Base-by-base conservation (phyloP, 2,113 vertebrate species). In the Gallinago media region DNA sequence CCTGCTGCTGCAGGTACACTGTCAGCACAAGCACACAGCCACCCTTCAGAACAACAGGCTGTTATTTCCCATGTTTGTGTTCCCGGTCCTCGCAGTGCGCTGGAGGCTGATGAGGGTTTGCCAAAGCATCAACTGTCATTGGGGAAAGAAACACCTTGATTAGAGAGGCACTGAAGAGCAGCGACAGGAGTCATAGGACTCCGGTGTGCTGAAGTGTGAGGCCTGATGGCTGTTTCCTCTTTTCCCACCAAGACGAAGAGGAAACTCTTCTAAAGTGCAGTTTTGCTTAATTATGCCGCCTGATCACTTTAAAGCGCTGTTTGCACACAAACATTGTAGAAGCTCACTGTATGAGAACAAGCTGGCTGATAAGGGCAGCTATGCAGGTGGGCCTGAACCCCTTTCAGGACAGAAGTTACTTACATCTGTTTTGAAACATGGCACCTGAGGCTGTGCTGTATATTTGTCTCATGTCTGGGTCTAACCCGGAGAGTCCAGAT, bases 251-350 rank as follows among this genome's bases (percentile, higher is more conserved):
- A 91, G 88, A 95, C 80, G 92, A 96, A 97, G 93, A 96, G 91
- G 78, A 95, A 94, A 67, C 19, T 20, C 87, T 95, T 94, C 82
- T 55, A 22, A 97, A 91, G 61, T 74, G 91, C 71, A 77, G 91
- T 95, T 96, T 97, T 96, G 86, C 94, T 96, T 96, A 97, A 97
- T 98, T 96, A 97, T 8, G 8, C 83, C 89, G 62, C 88, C 91
- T 95, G 95, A 97, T 97, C 96, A 73, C 91, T 97, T 97, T 93
- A 94, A 96, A 96, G 91, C 47, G 34, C 76, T 98, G 96, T 98
- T 98, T 98, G 95, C 92, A 97, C 89, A 97, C 89, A 98, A 95
- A 97, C 77, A 13, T 5, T 32, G 82, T 71, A 94, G 85, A 96
- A 27, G 56, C 91, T 91, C 85, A 71, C 71, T 65, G 56, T 62